Evolutionary conservation across 1,140 invertebrate species (phyloP).

Genomic region (Philotrypesis tridentata): DNA sequence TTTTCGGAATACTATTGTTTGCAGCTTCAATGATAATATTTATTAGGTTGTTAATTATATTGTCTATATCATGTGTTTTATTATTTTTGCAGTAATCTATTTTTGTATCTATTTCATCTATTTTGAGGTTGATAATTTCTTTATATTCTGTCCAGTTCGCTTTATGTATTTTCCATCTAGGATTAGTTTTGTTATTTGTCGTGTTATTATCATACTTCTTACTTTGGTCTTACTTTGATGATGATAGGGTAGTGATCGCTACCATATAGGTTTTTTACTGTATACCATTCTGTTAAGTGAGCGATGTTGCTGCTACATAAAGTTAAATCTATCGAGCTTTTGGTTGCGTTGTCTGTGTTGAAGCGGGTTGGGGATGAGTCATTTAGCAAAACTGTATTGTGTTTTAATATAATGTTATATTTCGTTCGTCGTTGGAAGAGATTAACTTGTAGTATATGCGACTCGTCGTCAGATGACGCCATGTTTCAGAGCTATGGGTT

Average conservation of each 20-base stretch:
- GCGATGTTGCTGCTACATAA: slow-evolving; percentile 54
- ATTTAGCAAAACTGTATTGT: too few species aligned
- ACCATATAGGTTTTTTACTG: slow-evolving; percentile 53
- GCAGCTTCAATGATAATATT: background rate
- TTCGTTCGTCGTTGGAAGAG: too few species aligned
- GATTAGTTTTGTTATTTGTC: too few species aligned
- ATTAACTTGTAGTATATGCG: background rate
- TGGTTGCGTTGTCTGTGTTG: too few species aligned
- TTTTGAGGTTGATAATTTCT: background rate
- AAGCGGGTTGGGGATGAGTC: too few species aligned
- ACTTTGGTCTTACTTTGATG: slow-evolving; percentile 30
- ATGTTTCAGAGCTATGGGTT: background rate
- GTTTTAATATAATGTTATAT: too few species aligned
- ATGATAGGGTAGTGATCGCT: slow-evolving; percentile 60
- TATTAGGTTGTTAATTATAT: background rate
- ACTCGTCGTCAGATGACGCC: background rate
- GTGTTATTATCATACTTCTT: too few species aligned
- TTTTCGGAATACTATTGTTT: background rate
- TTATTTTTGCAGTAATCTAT: background rate
- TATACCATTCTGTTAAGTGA: slow-evolving; percentile 56
- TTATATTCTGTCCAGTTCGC: background rate
- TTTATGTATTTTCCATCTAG: background rate
- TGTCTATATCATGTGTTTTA: background rate
- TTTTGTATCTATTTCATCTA: background rate
- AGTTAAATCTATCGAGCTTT: slow-evolving; percentile 57